Evolutionary conservation across 2,797 vertebrate species (phyloP), one percentile per base, ranked within the genome.

Genomic region (Nannoperca australis): DNA sequence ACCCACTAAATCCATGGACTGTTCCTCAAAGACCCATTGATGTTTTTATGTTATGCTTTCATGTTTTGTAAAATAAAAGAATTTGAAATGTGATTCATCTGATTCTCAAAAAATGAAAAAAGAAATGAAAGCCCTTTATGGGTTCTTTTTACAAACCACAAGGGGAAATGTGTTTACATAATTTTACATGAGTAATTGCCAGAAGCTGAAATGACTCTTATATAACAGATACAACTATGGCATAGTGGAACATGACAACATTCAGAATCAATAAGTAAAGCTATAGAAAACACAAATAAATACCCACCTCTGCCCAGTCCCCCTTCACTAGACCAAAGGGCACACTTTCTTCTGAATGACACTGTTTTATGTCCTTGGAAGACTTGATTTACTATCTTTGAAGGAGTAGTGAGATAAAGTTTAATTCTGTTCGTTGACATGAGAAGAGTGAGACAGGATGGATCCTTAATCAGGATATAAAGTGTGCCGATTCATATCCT

Each of bases 331-430:
- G 27, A 73, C 40, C 30, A 61, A 53, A 49, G 50, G 30, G n/a
- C 50, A 63, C 15, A 5, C 15, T 62, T 58, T n/a, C 15, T 27
- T n/a, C 42, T 60, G n/a, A 83, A 71, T 32, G 54, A 60, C 67
- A 44, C 34, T 49, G 22, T 36, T 68, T 62, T 50, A 36, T 79
- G 38, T 78, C 38, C 40, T 30, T 17, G 2, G 13, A 18, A 44
- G 22, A 55, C 17, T 53, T 27, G 13, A 53, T 61, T 55, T 56
- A 70, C 63, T 67, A 34, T 67, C 61, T 74, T 56, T 6, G 38
- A 73, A 36, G 30, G 27, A 61, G 45, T 40, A 56, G 56, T 76
- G 40, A 65, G 22, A 66, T 58, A 20, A 38, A 76, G 50, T 82
- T 27, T 2, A 76, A 63, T 22, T 32, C 18, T 65, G 15, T 65